Conservation (phyloP, 2,113 vertebrate species). For the Indicator maculatus region DNA sequence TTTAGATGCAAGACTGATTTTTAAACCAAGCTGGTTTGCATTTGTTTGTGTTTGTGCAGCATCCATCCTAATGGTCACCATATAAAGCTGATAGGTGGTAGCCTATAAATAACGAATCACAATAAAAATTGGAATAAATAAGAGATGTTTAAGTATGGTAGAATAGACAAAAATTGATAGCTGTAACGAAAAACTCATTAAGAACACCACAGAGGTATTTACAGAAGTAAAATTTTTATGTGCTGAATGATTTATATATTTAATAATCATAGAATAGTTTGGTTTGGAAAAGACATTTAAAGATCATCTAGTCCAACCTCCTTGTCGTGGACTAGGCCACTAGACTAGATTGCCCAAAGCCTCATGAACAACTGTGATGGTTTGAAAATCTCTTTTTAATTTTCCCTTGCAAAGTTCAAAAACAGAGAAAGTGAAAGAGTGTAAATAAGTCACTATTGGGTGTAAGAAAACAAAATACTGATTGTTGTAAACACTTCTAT, state of each 20-base stretch:
- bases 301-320: not conserved
- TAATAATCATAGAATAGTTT: not conserved
- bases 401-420: too few species aligned
- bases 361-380: rapidly evolving
- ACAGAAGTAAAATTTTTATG: not conserved
- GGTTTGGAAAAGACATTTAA: not conserved
- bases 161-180: not conserved
- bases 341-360: not conserved
- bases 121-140: not conserved
- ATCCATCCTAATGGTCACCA: not conserved
- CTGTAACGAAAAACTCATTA: not conserved
- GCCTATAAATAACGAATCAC: not conserved
- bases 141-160: not conserved
- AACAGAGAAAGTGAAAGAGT: too few species aligned
- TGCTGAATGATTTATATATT: not conserved
- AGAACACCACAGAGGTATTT: not conserved
- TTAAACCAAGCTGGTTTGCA: not conserved
- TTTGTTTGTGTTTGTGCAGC: not conserved
- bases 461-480: too few species aligned
- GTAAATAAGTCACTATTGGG: too few species aligned
- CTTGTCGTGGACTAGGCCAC: not conserved
- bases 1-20: not conserved
- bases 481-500: too few species aligned
- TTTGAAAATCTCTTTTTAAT: too few species aligned
- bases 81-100: not conserved